Evolutionary conservation across 2,888 invertebrate species (phyloP), one percentile per base, ranked within the genome.

Genomic region (Microctonus aethiopoides): DNA sequence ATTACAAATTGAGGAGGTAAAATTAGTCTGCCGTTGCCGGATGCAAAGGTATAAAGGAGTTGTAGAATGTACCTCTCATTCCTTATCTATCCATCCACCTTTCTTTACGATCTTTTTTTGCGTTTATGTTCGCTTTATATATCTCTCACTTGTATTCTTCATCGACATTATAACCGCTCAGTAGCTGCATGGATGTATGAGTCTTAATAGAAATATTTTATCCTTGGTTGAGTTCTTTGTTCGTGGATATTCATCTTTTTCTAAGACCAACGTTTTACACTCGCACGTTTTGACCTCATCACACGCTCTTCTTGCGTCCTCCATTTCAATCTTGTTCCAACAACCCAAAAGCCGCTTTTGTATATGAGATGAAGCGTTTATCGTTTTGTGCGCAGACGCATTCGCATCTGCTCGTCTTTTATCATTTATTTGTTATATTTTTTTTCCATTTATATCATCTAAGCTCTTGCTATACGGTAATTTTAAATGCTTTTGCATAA

Each of bases 201-300:
- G 66, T 59, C 39, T 29, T 67, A 63, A 67, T 67, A 60, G 67
- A 57, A 60, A 67, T 67, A 67, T 67, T 67, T 67, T 57, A 59
- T 46, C 16, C 34, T 32, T 26, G 29, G 20, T 59, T 29, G 66
- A 63, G 68, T 72, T 57, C 41, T n/a, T 68, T 39, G 20, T 29
- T 41, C 56, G 65, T 10, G 34, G 29, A 52, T 29, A 51, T 60
- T 56, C 64, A 54, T 61, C 34, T 68, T 57, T 54, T 54, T 54
- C 9, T 29, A 26, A n/a, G 16, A 46, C 46, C 46, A 16, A 16
- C 16, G 16, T 7, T 46, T 16, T 16, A 2, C 16, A 6, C 46
- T 62, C 29, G n/a, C n/a, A n/a, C n/a, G n/a, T n/a, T 46, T 39
- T 36, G 26, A 36, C 36, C 26, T 24, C 16, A 26, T 65, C 51